Evolutionary conservation across 2,113 vertebrate species (phyloP).

Genomic region (Etia nguti): DNA sequence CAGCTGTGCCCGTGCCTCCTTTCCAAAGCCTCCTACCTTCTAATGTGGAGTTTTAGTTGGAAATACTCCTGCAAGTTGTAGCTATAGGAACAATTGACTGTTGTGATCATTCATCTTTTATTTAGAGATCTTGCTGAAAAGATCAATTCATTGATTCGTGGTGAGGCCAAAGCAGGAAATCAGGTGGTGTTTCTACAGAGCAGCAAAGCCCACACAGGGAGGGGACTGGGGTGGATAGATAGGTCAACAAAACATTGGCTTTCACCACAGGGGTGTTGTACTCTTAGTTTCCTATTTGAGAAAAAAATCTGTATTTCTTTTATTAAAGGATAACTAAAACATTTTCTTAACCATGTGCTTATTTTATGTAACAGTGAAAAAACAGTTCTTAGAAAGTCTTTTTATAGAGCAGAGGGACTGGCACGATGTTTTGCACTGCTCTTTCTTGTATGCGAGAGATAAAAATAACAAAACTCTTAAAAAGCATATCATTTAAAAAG

Average conservation of each 20-base stretch:
- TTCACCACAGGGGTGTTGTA: neutral
- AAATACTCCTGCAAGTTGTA: neutral
- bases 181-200: neutral
- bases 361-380: neutral
- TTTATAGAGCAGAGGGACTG: neutral
- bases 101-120: neutral
- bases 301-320: neutral
- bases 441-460: neutral
- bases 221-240: neutral
- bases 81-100: neutral
- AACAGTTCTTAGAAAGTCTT: neutral
- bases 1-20: neutral
- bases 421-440: neutral
- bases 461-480: neutral
- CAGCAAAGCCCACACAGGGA: neutral
- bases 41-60: neutral
- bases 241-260: neutral
- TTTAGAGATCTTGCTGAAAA: neutral
- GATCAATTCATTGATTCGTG: neutral
- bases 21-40: neutral
- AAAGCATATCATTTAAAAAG: neutral
- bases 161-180: neutral
- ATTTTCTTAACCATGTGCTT: neutral
- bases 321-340: neutral
- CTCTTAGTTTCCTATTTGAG: neutral